Conservation (phyloP, 2,888 invertebrate genomes). For the Drosophila neutralis region DNA sequence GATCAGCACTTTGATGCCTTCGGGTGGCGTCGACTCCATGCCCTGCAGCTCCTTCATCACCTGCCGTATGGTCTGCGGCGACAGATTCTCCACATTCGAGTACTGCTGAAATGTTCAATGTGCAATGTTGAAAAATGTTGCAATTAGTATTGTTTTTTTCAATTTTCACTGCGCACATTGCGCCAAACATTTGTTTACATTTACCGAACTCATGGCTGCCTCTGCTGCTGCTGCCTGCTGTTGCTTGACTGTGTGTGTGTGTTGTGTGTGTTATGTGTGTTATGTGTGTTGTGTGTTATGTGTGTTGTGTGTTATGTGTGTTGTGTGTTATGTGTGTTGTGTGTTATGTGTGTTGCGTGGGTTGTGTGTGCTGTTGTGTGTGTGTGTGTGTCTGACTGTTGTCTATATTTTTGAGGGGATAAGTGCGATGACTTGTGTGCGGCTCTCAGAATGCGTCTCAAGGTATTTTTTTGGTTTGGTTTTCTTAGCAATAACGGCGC, state of each 20-base stretch:
- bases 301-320: conserved; percentile 16
- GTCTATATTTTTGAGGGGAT: conserved; percentile 4
- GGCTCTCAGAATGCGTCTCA: conserved; percentile 40
- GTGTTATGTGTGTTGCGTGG: neutral
- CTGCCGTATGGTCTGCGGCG: conserved; percentile 95
- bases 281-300: too few relatives aligned
- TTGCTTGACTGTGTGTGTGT: conserved; percentile 32
- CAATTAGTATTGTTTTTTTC: conserved; percentile 11
- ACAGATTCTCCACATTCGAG: conserved; percentile 97
- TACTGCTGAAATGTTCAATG: conserved; percentile 86
- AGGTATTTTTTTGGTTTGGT: conserved; percentile 39
- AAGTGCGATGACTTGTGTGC: conserved; percentile 7
- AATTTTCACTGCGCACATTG: neutral
- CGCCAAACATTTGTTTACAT: conserved; percentile 61
- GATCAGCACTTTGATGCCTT: conserved; percentile 94
- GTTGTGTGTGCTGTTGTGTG: conserved; percentile 17
- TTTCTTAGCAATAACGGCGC: conserved; percentile 16
- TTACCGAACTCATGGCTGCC: conserved; percentile 68
- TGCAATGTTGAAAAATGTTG: neutral
- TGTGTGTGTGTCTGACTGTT: conserved; percentile 12
- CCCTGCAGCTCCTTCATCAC: conserved; percentile 95
- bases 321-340: neutral
- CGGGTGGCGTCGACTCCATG: conserved; percentile 92
- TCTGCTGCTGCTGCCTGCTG: conserved; percentile 20
- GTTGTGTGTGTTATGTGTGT: neutral